A percentile compares a stretch with the other conserved stretches of the same genome.
These are phyloP conservation scores for Phoeniculus purpureus DNA, from an alignment of 2,797 vertebrate species.

Conservation along the genomic window DNA sequence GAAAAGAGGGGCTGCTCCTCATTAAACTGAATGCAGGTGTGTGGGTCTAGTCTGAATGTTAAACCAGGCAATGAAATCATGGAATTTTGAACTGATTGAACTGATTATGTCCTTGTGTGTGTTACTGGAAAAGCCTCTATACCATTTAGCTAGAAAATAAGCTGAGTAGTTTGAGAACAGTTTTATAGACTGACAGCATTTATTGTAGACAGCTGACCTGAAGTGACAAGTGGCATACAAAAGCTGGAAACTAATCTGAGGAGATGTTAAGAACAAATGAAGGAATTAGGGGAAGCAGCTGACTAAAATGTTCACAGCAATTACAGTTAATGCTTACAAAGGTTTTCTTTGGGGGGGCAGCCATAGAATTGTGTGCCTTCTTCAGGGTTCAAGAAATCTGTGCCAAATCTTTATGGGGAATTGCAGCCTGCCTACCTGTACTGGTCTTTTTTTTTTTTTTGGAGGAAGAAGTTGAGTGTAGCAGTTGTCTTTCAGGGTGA, in stretches of 20 bases:
- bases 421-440: not conserved
- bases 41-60: not conserved
- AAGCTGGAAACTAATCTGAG: not conserved
- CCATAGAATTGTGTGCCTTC: not conserved
- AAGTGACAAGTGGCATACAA: not conserved
- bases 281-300: not conserved
- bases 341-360: not conserved
- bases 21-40: accelerated
- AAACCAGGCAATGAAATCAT: not conserved
- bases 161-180: not conserved
- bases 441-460: accelerated
- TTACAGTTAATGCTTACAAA: not conserved
- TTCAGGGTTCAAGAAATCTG: not conserved
- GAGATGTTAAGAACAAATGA: not conserved
- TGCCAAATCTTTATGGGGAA: not conserved
- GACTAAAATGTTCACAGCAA: not conserved
- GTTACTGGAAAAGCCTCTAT: not conserved
- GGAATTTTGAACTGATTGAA: not conserved
- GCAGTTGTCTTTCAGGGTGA: not conserved
- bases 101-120: not conserved
- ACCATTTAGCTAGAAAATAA: not conserved
- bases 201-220: not conserved
- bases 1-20: not conserved
- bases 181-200: not conserved
- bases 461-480: not conserved